Percentiles rank a stretch among this genome's conserved stretches.
These are phyloP conservation scores for Blastobasis adustella DNA, from an alignment of 2,888 invertebrate genomes.

Conservation along the genomic window DNA sequence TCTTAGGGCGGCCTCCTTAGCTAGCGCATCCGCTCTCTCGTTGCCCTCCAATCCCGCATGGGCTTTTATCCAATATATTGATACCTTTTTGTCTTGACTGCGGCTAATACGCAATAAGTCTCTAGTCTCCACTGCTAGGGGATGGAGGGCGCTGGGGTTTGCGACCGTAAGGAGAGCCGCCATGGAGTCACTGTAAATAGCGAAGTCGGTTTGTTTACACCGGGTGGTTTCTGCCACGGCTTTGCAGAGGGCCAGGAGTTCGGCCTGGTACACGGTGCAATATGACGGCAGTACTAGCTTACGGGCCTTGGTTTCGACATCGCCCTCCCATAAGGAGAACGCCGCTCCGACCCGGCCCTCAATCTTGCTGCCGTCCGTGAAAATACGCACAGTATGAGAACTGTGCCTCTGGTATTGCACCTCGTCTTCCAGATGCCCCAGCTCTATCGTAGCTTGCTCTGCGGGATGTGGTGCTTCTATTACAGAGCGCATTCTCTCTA, in stretches of 20 bases:
- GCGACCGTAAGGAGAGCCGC: slow-evolving; percentile 5
- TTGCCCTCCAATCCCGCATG: slow-evolving; percentile 12
- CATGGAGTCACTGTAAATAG: slow-evolving; percentile 10
- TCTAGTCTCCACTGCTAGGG: slow-evolving; percentile 6
- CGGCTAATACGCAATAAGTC: neutral
- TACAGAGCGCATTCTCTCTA: neutral
- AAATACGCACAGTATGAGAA: neutral
- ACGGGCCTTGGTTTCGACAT: neutral
- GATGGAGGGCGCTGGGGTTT: slow-evolving; percentile 1
- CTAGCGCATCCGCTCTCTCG: slow-evolving; percentile 13
- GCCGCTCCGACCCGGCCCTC: slow-evolving; percentile 5
- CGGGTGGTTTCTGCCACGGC: neutral
- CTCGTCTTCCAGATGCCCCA: neutral
- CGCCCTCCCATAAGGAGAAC: neutral
- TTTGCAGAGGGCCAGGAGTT: slow-evolving; percentile 9
- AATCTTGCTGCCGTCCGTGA: slow-evolving; percentile 9
- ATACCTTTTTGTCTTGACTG: neutral
- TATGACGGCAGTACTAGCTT: slow-evolving; percentile 1
- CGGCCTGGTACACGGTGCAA: slow-evolving; percentile 11
- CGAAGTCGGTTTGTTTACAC: neutral
- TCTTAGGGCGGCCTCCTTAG: slow-evolving; percentile 6
- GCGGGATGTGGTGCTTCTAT: slow-evolving; percentile 5
- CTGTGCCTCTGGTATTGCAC: neutral
- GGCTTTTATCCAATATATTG: slow-evolving; percentile 13
- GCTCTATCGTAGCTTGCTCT: neutral